These are phyloP conservation scores for Druon quercuslanigerum DNA, from an alignment of 1,140 invertebrate genomes.

Conservation along the genomic window DNA sequence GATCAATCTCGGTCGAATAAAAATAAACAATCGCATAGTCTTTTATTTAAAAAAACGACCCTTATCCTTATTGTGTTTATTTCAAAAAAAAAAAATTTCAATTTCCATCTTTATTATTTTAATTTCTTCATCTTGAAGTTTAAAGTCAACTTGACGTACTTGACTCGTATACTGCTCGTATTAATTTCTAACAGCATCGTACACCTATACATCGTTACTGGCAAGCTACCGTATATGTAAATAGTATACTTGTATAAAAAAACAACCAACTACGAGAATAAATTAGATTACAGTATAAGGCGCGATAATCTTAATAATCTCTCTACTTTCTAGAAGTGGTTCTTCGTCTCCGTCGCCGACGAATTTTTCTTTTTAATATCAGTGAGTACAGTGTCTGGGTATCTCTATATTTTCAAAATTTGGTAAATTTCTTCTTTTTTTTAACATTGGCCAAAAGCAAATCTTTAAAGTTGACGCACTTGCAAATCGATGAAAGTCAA, in stretches of 20 bases:
- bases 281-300: conserved; percentile 48
- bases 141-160: conserved; percentile 17
- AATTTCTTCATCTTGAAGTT: conserved; percentile 12
- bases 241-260: conserved; percentile 42
- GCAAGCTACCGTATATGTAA: conserved; percentile 57
- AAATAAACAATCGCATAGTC: too few relatives aligned
- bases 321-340: conserved; percentile 24
- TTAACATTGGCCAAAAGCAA: too few relatives aligned
- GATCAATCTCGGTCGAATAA: neutral
- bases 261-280: conserved; percentile 51
- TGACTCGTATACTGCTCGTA: conserved; percentile 38
- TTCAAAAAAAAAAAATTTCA: conserved; percentile 1
- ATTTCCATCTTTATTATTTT: neutral
- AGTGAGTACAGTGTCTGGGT: too few relatives aligned
- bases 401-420: too few relatives aligned
- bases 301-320: conserved; percentile 10
- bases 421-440: neutral
- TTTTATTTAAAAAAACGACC: too few relatives aligned
- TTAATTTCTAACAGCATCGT: conserved; percentile 36
- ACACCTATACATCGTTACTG: conserved; percentile 50
- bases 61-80: too few relatives aligned
- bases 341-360: conserved; percentile 17
- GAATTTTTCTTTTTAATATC: neutral
- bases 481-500: too few relatives aligned
- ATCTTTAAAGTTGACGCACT: too few relatives aligned